A percentile compares a stretch with the other conserved stretches of the same genome.
These are phyloP conservation scores for Euthynnus affinis DNA, from an alignment of 2,797 vertebrate species.

Conservation along the genomic window DNA sequence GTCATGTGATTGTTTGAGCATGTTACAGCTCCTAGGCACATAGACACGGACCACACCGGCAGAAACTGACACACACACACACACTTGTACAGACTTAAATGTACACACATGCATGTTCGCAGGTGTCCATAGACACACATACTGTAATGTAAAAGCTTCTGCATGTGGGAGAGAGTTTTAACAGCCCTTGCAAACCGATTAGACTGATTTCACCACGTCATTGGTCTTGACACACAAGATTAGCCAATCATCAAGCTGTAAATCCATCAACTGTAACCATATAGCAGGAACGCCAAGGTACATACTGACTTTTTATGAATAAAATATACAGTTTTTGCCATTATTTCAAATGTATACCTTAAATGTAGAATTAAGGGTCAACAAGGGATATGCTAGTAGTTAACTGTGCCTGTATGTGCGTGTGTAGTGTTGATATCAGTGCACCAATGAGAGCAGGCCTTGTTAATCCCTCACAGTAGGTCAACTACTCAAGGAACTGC, in stretches of 20 bases:
- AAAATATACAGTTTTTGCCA: neutral
- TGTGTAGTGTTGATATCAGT: neutral
- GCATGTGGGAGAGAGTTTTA: conserved; percentile 5
- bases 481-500: conserved; percentile 75
- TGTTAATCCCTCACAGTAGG: conserved; percentile 81
- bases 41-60: conserved; percentile 66
- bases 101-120: conserved; percentile 3
- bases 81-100: neutral
- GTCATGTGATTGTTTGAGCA: conserved; percentile 81
- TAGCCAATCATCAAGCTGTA: conserved; percentile 50
- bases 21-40: conserved; percentile 75
- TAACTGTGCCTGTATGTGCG: conserved; percentile 11
- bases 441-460: conserved; percentile 30
- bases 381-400: neutral
- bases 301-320: conserved; percentile 2
- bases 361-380: neutral
- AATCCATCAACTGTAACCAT: conserved; percentile 42
- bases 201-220: conserved; percentile 36
- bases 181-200: conserved; percentile 8
- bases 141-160: conserved; percentile 28
- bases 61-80: conserved; percentile 4
- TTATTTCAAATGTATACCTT: neutral
- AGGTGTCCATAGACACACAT: conserved; percentile 27
- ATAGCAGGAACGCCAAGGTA: conserved; percentile 1
- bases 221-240: conserved; percentile 47